Conservation (phyloP, 2,113 vertebrate genomes). For the Ammodytes marinus region DNA sequence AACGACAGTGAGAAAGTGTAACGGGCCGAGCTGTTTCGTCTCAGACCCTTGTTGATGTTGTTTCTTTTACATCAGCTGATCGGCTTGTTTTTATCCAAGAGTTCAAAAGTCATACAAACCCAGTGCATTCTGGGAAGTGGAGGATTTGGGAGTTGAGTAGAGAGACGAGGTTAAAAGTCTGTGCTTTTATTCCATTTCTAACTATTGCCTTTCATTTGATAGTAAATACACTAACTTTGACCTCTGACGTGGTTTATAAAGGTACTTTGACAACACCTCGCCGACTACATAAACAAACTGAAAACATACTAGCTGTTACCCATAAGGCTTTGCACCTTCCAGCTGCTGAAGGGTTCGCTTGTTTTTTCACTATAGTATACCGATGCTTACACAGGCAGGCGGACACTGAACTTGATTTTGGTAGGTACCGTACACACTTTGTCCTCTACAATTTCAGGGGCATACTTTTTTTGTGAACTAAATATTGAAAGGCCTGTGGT, state of each 20-base stretch:
- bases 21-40: slow-evolving; percentile 45
- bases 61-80: slow-evolving; percentile 94
- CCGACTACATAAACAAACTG: neutral
- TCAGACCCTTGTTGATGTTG: slow-evolving; percentile 74
- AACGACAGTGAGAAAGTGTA: slow-evolving; percentile 30
- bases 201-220: rapidly evolving
- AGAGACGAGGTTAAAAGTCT: neutral
- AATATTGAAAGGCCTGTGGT: neutral
- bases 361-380: rapidly evolving
- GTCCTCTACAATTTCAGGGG: neutral
- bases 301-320: slow-evolving; percentile 7
- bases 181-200: neutral
- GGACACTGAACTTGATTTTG: neutral
- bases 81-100: slow-evolving; percentile 88
- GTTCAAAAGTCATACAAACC: slow-evolving; percentile 68
- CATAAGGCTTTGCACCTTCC: slow-evolving; percentile 60
- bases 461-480: rapidly evolving
- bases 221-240: neutral
- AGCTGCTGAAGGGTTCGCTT: neutral
- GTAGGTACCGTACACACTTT: neutral
- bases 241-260: rapidly evolving
- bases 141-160: slow-evolving; percentile 53
- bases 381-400: neutral
- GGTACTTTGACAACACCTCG: neutral
- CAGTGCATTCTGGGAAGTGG: slow-evolving; percentile 81